phyloP scores from a whole-genome alignment of 2,797 vertebrate genomes.

The Anguilla pacifica region DNA sequence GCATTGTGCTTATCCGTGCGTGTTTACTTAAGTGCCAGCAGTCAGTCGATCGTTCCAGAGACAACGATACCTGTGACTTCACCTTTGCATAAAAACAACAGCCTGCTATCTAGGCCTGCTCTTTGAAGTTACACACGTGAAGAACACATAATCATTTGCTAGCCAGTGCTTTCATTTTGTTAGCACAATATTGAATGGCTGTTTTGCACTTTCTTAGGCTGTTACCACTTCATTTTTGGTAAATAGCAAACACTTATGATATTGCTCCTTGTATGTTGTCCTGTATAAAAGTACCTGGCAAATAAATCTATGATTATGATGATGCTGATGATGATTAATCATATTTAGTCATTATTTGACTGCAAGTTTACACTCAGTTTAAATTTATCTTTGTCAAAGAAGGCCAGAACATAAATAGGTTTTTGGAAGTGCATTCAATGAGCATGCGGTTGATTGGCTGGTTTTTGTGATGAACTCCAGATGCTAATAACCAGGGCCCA shows the following conservation, averaged over 20 bases:
- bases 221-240: neutral
- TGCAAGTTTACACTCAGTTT: neutral
- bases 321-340: neutral
- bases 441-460: neutral
- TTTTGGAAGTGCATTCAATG: neutral
- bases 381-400: neutral
- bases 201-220: neutral
- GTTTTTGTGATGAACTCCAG: neutral
- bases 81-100: neutral
- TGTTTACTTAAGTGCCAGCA: neutral
- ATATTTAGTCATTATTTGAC: neutral
- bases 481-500: neutral
- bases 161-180: neutral
- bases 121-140: neutral
- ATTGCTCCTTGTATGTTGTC: neutral
- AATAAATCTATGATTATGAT: neutral
- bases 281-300: neutral
- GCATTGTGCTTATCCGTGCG: neutral
- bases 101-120: neutral
- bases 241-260: neutral
- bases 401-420: too few relatives aligned
- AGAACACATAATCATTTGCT: neutral
- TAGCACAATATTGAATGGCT: neutral
- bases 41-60: neutral
- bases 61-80: neutral